phyloP scores from a whole-genome alignment of 2,113 vertebrate species.

The Phaethornis superciliosus region DNA sequence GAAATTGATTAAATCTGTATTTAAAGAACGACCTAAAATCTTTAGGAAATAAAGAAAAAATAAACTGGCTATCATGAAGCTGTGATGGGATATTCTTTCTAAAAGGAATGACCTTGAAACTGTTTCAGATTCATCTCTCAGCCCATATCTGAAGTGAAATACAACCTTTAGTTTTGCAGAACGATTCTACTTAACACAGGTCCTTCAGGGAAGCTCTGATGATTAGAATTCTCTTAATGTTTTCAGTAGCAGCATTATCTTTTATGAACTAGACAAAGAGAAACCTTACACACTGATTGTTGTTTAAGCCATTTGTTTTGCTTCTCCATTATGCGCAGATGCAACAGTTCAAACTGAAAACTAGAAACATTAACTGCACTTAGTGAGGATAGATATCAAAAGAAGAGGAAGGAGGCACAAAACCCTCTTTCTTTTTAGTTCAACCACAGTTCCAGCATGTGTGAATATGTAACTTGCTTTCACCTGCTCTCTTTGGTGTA shows the following conservation, averaged over 20 bases:
- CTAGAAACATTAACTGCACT: neutral
- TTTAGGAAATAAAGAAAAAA: neutral
- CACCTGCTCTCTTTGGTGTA: neutral
- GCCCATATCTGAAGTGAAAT: neutral
- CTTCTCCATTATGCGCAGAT: neutral
- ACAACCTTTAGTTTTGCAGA: neutral
- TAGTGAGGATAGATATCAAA: neutral
- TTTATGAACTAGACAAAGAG: neutral
- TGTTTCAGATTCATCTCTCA: neutral
- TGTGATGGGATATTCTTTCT: neutral
- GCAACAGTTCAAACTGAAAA: neutral
- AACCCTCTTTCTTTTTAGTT: neutral
- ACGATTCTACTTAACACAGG: neutral
- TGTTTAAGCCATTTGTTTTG: neutral
- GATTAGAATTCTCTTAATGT: neutral
- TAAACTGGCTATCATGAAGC: neutral
- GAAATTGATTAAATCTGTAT: neutral
- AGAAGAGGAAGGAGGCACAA: neutral
- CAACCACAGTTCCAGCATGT: neutral
- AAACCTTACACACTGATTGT: neutral
- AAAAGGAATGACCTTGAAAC: neutral
- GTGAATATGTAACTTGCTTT: neutral
- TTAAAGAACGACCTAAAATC: neutral
- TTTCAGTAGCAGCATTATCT: neutral
- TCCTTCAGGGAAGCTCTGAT: neutral